phyloP scores from a whole-genome alignment of 2,888 invertebrate genomes.

The Sphecodes monilicornis region DNA sequence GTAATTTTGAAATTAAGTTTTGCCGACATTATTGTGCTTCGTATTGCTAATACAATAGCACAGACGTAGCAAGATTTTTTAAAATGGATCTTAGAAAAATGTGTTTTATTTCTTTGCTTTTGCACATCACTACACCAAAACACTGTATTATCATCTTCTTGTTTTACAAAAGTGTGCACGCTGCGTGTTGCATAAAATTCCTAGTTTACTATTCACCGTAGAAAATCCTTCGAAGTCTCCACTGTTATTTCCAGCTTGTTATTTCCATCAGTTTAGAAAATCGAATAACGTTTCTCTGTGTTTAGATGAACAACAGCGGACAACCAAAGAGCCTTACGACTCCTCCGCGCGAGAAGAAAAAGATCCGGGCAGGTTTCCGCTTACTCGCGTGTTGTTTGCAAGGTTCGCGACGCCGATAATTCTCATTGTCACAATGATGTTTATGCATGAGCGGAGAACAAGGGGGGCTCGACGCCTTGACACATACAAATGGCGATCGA shows the following conservation, averaged over 20 bases:
- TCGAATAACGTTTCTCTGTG: neutral
- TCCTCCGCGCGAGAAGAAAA: conserved; percentile 18
- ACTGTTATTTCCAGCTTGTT: neutral
- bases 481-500: conserved; percentile 60
- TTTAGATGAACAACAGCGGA: neutral
- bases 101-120: too few relatives aligned
- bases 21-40: neutral
- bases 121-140: neutral
- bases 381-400: conserved; percentile 27
- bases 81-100: neutral
- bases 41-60: neutral
- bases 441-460: conserved; percentile 61
- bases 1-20: neutral
- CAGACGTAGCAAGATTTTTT: neutral
- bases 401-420: conserved; percentile 29
- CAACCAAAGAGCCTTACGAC: neutral
- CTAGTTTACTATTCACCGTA: neutral
- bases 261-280: neutral
- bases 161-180: neutral
- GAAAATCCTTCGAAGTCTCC: neutral
- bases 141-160: neutral
- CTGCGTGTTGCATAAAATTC: neutral
- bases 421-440: conserved; percentile 54
- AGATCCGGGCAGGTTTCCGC: conserved; percentile 25
- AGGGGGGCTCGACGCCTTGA: conserved; percentile 38